These are phyloP conservation scores for Ophraella communa DNA, from an alignment of 2,888 invertebrate genomes.

Conservation along the genomic window DNA sequence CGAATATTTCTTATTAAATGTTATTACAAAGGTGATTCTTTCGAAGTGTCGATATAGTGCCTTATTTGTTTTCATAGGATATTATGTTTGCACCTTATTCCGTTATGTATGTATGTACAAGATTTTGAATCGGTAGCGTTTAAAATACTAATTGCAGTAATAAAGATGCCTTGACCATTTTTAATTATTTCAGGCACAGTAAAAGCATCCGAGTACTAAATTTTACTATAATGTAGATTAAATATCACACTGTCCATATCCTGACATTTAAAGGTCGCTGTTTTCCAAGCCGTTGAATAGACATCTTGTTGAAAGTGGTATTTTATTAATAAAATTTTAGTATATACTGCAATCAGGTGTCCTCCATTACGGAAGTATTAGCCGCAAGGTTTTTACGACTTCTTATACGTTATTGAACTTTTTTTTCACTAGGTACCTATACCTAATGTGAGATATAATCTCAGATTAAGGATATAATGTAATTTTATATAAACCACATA, in stretches of 20 bases:
- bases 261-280: constrained; percentile 55
- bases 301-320: constrained; percentile 33
- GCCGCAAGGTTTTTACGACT: too few relatives aligned
- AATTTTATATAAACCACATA: too few relatives aligned
- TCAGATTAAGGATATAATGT: too few relatives aligned
- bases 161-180: constrained; percentile 4
- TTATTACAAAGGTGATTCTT: too few relatives aligned
- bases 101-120: not conserved
- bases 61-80: too few relatives aligned
- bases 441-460: too few relatives aligned
- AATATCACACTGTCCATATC: constrained; percentile 38
- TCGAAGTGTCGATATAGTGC: too few relatives aligned
- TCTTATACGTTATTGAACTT: too few relatives aligned
- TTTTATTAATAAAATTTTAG: constrained; percentile 2
- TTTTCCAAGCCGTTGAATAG: constrained; percentile 40
- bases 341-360: not conserved
- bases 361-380: not conserved
- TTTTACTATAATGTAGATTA: constrained; percentile 30
- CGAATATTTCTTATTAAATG: too few relatives aligned
- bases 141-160: constrained; percentile 5
- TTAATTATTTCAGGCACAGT: constrained; percentile 8
- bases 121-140: not conserved
- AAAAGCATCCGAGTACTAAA: constrained; percentile 8
- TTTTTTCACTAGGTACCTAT: too few relatives aligned
- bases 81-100: too few relatives aligned